A percentile compares a stretch with the other conserved stretches of the same genome.
phyloP scores from a whole-genome alignment of 1,140 invertebrate genomes.

The Nomia melanderi region DNA sequence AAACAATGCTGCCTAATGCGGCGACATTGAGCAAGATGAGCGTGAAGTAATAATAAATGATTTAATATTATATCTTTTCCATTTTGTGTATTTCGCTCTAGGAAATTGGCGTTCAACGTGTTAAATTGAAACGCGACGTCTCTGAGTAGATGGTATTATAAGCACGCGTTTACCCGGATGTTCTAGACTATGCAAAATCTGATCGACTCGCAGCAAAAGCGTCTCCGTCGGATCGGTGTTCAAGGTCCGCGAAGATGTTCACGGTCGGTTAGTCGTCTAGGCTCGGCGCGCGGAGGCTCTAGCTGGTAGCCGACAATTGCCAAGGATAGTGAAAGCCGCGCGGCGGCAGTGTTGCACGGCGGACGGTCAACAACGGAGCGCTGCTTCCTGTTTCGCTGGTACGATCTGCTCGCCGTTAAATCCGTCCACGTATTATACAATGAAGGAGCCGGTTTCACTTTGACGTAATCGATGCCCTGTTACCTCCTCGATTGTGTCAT shows the following conservation, averaged over 20 bases:
- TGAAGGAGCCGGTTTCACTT: slow-evolving; percentile 41
- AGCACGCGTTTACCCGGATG: slow-evolving; percentile 15
- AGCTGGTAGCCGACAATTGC: slow-evolving; percentile 1
- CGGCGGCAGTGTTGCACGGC: background rate
- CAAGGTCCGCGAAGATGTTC: slow-evolving; percentile 46
- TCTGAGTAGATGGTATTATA: no score
- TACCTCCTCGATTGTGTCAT: slow-evolving; percentile 34
- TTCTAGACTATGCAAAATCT: slow-evolving; percentile 10
- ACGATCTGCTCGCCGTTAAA: slow-evolving; percentile 12
- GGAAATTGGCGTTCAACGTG: no score
- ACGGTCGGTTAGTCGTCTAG: slow-evolving; percentile 24
- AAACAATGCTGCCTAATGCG: no score
- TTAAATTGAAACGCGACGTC: no score
- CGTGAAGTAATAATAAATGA: no score
- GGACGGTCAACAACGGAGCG: background rate
- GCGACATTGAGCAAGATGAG: no score
- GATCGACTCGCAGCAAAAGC: background rate
- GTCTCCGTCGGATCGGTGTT: slow-evolving; percentile 22
- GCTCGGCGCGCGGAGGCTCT: background rate
- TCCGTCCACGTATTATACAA: slow-evolving; percentile 41
- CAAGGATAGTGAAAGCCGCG: slow-evolving; percentile 52
- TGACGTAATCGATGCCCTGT: slow-evolving; percentile 48
- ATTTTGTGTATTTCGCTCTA: no score
- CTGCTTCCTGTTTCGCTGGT: slow-evolving; percentile 21
- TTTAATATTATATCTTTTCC: no score